Conservation (phyloP, 2,797 vertebrate species). For the Parauchenoglanis ngamensis region DNA sequence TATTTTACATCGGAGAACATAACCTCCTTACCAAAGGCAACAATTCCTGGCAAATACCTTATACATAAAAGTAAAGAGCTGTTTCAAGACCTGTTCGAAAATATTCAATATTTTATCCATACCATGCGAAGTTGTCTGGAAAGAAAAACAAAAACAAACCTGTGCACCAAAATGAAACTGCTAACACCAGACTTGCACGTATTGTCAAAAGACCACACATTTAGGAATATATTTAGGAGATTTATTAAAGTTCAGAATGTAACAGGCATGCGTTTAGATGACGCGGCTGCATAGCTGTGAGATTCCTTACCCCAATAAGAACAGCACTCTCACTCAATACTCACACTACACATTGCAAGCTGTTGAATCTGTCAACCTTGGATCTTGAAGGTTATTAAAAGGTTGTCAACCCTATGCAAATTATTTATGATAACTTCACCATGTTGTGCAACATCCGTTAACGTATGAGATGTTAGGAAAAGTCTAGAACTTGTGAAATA, state of each 20-base stretch:
- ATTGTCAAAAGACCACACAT: slow-evolving; percentile 32
- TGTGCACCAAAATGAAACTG: not conserved
- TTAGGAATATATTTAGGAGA: slow-evolving; percentile 46
- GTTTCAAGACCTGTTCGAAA: not conserved
- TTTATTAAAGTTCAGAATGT: slow-evolving; percentile 45
- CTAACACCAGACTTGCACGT: not conserved
- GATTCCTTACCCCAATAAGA: slow-evolving; percentile 43
- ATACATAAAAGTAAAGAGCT: not conserved
- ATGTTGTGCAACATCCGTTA: not conserved
- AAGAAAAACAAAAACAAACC: no score
- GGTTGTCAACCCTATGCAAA: not conserved
- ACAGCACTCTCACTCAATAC: not conserved
- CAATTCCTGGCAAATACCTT: not conserved
- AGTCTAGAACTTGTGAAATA: not conserved
- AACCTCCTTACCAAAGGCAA: no score
- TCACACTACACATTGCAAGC: not conserved
- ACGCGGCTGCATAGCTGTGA: slow-evolving; percentile 42
- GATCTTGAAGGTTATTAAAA: not conserved
- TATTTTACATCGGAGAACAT: no score
- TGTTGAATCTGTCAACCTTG: not conserved
- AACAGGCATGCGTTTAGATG: slow-evolving; percentile 39
- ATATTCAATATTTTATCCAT: not conserved
- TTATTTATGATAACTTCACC: not conserved
- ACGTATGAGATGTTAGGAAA: not conserved
- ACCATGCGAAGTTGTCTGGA: not conserved